Evolutionary conservation across 2,797 vertebrate species (phyloP).

Genomic region (Enteromius fasciolatus): DNA sequence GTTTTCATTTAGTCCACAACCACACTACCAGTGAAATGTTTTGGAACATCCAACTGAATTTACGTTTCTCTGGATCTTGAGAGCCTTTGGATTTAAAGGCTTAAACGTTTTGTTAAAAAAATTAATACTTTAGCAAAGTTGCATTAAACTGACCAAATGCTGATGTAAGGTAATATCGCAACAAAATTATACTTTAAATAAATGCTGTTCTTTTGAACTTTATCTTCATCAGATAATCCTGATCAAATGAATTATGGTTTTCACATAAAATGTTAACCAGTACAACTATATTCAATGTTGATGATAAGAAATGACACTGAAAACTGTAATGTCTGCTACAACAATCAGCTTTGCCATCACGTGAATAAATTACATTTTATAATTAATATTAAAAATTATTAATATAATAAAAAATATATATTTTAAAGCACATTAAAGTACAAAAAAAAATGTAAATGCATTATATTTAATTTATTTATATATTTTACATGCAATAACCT

Average conservation of each 20-base stretch:
- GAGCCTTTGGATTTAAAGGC: neutral
- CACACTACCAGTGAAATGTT: slow-evolving; percentile 4
- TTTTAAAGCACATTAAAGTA: neutral
- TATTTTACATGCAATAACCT: neutral
- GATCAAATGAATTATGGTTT: neutral
- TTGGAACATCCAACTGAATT: neutral
- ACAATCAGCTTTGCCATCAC: neutral
- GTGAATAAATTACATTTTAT: neutral
- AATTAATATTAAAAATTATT: neutral
- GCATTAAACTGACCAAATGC: neutral
- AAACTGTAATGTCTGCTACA: neutral
- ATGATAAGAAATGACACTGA: neutral
- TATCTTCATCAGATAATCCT: neutral
- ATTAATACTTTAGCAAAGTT: neutral
- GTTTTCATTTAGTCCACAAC: neutral
- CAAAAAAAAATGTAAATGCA: no score
- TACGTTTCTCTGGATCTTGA: neutral
- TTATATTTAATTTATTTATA: no score
- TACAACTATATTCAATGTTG: neutral
- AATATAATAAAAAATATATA: neutral
- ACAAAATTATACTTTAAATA: neutral
- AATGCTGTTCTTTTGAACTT: neutral
- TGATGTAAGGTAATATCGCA: neutral
- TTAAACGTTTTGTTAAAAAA: neutral
- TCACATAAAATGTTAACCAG: neutral